Base-by-base conservation (phyloP, 2,888 invertebrate genomes). In the Pyrrhosoma nymphula region DNA sequence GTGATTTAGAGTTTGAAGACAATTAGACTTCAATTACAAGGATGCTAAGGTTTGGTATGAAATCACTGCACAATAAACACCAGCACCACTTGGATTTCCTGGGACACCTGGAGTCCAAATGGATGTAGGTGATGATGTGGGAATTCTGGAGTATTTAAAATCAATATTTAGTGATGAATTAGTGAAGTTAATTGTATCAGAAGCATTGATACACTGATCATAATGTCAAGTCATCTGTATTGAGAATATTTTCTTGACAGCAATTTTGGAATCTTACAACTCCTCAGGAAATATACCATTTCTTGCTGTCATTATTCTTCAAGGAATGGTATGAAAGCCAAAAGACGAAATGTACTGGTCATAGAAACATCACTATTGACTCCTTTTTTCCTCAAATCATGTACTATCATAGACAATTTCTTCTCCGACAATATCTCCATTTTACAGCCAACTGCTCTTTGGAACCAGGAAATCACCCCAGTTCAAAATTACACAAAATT, bases 151-250 rank as follows among this genome's bases (percentile, higher is more conserved):
- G 82, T 82, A n/a, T 26, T 23, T 82, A n/a, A 30, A 82, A 26
- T 82, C 82, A 82, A 18, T 82, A n/a, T 82, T 82, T 82, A 82
- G 30, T 82, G 82, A 82, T 82, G 82, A 82, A 18, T 82, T 18
- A 82, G 30, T 82, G 30, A 82, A 26, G 23, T 82, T 82, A 82
- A 82, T 82, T 82, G 82, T 82, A 26, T n/a, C 23, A 30, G 82
- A 82, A 82, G 30, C 82, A 82, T 82, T 26, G 26, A 23, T 82
- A 82, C 30, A 30, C 82, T 82, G 82, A 82, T 82, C 82, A 82
- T 23, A 82, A 26, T 30, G 30, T 82, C 23, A 82, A 82, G 26
- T 82, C 30, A 30, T 82, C 82, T 82, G n/a, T 12, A 82, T 23
- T 82, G 10, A 82, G 82, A 82, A n/a, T n/a, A n/a, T 82, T 82